A percentile compares a stretch with the other conserved stretches of the same genome.
phyloP scores from a whole-genome alignment of 2,797 vertebrate genomes.

The Gadopsis bispinosus region DNA sequence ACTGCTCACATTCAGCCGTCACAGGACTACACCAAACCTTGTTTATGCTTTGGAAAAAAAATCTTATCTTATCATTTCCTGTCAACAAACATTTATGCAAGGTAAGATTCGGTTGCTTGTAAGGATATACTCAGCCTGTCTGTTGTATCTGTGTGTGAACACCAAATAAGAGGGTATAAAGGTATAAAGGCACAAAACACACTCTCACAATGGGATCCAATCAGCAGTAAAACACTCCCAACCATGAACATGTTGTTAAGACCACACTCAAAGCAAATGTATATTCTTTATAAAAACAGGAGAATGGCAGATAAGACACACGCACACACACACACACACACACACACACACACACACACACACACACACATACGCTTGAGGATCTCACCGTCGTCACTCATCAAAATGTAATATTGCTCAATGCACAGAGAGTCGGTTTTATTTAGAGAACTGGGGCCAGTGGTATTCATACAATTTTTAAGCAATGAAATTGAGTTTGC shows the following conservation, averaged over 20 bases:
- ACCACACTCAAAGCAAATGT: slow-evolving; percentile 47
- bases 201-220: slow-evolving; percentile 51
- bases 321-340: slow-evolving; percentile 2
- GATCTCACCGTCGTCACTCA: slow-evolving; percentile 23
- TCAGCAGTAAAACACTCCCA: slow-evolving; percentile 74
- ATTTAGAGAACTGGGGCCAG: slow-evolving; percentile 32
- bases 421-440: slow-evolving; percentile 22
- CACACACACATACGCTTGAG: slow-evolving; percentile 12
- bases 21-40: not conserved
- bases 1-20: not conserved
- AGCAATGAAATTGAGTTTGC: slow-evolving; percentile 26
- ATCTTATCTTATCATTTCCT: slow-evolving; percentile 5
- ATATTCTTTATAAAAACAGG: slow-evolving; percentile 41
- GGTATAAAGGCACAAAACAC: slow-evolving; percentile 39
- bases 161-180: slow-evolving; percentile 31
- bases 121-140: slow-evolving; percentile 7
- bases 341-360: not conserved
- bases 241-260: slow-evolving; percentile 50
- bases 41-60: slow-evolving; percentile 16
- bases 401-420: slow-evolving; percentile 42
- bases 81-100: slow-evolving; percentile 37
- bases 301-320: slow-evolving; percentile 20
- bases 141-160: slow-evolving; percentile 34
- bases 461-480: slow-evolving; percentile 22
- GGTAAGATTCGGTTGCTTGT: slow-evolving; percentile 13